Evolutionary conservation across 2,888 invertebrate species (phyloP).

Genomic region (Calephelis perditalis): DNA sequence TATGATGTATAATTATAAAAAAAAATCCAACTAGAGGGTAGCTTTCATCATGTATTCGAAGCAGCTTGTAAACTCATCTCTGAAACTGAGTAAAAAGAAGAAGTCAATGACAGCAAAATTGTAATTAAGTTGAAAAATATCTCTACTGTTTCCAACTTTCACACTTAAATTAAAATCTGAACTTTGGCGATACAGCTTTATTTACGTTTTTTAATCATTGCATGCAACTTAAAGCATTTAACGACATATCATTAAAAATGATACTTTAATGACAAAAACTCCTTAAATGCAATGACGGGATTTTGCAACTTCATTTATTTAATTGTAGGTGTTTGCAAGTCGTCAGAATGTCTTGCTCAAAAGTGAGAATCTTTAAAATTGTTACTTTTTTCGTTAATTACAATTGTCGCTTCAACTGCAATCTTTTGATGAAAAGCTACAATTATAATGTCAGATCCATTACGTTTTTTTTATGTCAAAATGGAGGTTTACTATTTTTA

Average conservation of each 20-base stretch:
- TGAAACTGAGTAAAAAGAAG: too few relatives aligned
- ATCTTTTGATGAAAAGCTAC: not conserved
- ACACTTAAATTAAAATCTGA: not conserved
- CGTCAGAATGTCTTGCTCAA: constrained; percentile 5
- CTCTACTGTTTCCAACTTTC: not conserved
- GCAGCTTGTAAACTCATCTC: too few relatives aligned
- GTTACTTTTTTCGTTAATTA: constrained; percentile 2
- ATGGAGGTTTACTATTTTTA: too few relatives aligned
- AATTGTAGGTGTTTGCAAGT: constrained; percentile 9
- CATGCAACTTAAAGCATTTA: constrained; percentile 2
- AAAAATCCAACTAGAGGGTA: too few relatives aligned
- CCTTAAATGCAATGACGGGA: not conserved
- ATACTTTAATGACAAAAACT: constrained; percentile 5
- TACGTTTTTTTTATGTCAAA: not conserved
- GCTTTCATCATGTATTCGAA: too few relatives aligned
- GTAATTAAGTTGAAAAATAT: not conserved
- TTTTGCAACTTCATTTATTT: constrained; percentile 13
- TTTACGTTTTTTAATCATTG: constrained; percentile 5
- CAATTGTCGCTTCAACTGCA: not conserved
- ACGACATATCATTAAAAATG: constrained; percentile 1
- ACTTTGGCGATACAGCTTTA: constrained; percentile 8
- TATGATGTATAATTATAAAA: too few relatives aligned
- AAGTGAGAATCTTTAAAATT: constrained; percentile 10
- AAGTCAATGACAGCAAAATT: too few relatives aligned
- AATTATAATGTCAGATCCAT: not conserved